phyloP scores from a whole-genome alignment of 2,113 vertebrate genomes.

The Ornithorhynchus anatinus region DNA sequence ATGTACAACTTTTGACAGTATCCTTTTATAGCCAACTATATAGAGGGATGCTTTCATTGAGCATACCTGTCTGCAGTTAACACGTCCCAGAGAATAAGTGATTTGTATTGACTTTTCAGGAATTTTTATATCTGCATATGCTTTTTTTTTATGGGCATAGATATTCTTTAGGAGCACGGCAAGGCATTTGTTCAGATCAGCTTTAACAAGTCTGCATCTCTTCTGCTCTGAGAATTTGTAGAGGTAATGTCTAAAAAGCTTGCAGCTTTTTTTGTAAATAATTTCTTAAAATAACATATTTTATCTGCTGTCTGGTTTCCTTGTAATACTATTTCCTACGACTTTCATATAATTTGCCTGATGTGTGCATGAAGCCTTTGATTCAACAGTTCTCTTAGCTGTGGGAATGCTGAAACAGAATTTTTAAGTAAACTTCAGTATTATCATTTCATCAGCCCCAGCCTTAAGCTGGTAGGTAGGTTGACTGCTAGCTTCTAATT shows the following conservation, averaged over 20 bases:
- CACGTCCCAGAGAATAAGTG: slow-evolving; percentile 26
- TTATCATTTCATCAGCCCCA: background rate
- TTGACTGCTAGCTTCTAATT: slow-evolving; percentile 1
- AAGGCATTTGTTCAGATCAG: slow-evolving; percentile 14
- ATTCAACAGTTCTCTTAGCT: background rate
- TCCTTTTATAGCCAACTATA: slow-evolving; percentile 4
- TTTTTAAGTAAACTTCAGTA: slow-evolving; percentile 8
- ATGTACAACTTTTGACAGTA: slow-evolving; percentile 16
- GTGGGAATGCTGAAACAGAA: slow-evolving; percentile 11
- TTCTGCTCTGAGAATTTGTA: slow-evolving; percentile 13
- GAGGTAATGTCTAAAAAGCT: slow-evolving; percentile 13
- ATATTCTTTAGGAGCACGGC: slow-evolving; percentile 7
- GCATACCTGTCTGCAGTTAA: slow-evolving; percentile 26
- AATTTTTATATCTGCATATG: slow-evolving; percentile 9
- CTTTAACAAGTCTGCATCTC: slow-evolving; percentile 12
- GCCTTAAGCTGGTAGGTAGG: background rate
- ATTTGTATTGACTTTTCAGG: slow-evolving; percentile 26
- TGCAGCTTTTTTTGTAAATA: slow-evolving; percentile 13
- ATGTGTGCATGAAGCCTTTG: background rate
- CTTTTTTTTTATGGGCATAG: background rate
- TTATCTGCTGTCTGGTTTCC: slow-evolving; percentile 4
- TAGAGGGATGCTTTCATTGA: slow-evolving; percentile 25
- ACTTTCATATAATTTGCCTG: slow-evolving; percentile 19
- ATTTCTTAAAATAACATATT: slow-evolving; percentile 17
- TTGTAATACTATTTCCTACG: background rate